These are phyloP conservation scores for Numida meleagris DNA, from an alignment of 2,113 vertebrate genomes.

Conservation along the genomic window DNA sequence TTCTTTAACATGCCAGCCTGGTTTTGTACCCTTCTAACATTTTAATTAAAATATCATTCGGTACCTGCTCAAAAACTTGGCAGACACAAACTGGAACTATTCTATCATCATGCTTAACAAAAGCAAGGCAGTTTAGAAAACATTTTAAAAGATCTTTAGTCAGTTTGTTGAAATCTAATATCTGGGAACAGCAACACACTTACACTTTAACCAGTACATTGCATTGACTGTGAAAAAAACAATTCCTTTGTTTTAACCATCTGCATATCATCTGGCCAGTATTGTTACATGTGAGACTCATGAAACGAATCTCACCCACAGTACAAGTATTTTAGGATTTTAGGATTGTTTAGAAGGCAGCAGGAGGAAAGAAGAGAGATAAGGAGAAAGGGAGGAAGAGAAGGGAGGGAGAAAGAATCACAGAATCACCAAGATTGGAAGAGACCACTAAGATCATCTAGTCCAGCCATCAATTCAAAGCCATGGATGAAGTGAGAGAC, in stretches of 20 bases:
- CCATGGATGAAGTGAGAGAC: neutral
- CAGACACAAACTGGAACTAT: neutral
- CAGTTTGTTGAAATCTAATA: neutral
- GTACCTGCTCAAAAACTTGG: neutral
- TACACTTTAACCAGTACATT: neutral
- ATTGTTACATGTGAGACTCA: neutral
- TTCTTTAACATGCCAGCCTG: neutral
- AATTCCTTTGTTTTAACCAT: neutral
- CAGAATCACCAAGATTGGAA: too few species aligned
- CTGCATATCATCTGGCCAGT: neutral
- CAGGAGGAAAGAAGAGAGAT: neutral
- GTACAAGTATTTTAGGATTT: neutral
- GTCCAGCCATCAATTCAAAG: too few species aligned
- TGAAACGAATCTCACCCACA: rapidly evolving
- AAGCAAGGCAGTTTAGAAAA: neutral
- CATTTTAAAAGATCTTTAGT: rapidly evolving
- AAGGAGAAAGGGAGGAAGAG: too few species aligned
- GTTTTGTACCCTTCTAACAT: neutral
- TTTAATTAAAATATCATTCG: neutral
- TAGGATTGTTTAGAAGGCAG: neutral
- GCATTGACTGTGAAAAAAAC: neutral
- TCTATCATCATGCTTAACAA: neutral
- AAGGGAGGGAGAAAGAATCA: neutral
- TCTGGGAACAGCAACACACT: neutral
- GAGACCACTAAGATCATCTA: too few species aligned